A percentile compares a stretch with the other conserved stretches of the same genome.
Evolutionary conservation across 2,888 invertebrate genomes (phyloP).

Genomic region (Ectemnius lituratus): DNA sequence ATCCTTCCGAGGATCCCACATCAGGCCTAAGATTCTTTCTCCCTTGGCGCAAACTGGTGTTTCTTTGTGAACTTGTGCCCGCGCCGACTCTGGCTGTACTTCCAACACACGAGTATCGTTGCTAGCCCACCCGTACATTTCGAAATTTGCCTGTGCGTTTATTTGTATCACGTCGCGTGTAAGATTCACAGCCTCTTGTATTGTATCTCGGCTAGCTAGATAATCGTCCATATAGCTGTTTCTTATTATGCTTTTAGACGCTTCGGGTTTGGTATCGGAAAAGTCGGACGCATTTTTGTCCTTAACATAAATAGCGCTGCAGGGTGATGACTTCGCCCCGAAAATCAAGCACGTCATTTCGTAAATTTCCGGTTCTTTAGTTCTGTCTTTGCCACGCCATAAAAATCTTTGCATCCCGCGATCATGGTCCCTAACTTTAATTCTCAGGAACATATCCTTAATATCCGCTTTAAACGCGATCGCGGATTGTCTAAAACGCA

Average conservation of each 20-base stretch:
- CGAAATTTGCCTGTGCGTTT: not conserved
- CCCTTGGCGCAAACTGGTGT: not conserved
- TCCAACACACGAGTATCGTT: not conserved
- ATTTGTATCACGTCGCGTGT: not conserved
- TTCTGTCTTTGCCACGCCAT: not conserved
- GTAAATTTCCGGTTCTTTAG: not conserved
- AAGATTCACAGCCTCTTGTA: not conserved
- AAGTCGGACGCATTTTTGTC: not conserved
- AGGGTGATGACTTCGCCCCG: slow-evolving; percentile 10
- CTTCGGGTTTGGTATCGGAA: not conserved
- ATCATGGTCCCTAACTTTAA: slow-evolving; percentile 2
- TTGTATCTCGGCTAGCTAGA: not conserved
- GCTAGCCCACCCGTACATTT: not conserved
- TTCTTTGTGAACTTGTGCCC: not conserved
- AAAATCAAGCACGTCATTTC: slow-evolving; percentile 1
- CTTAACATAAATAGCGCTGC: not conserved
- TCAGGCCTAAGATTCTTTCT: not conserved
- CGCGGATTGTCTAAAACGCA: slow-evolving; percentile 9
- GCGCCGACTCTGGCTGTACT: not conserved
- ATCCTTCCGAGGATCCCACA: not conserved
- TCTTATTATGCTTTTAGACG: not conserved
- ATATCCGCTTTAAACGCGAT: slow-evolving; percentile 11
- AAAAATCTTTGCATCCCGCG: slow-evolving; percentile 1
- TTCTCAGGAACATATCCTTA: slow-evolving; percentile 10
- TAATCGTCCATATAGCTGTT: not conserved